These are phyloP conservation scores for Xylota segnis DNA, from an alignment of 2,888 invertebrate species.

Conservation along the genomic window DNA sequence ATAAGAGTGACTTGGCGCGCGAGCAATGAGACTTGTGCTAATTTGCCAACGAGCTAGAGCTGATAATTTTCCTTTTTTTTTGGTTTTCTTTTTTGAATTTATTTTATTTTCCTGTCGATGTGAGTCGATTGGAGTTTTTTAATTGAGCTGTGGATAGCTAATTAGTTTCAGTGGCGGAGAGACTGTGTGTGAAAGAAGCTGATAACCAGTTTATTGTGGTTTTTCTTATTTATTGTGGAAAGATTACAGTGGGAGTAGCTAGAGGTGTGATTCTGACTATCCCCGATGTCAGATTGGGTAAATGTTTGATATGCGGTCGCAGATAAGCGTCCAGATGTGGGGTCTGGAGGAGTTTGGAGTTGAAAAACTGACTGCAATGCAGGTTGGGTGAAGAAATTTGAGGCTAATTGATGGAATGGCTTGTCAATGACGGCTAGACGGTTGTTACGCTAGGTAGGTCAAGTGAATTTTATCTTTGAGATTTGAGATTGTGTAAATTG, in stretches of 20 bases:
- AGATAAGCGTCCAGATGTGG: conserved; percentile 49
- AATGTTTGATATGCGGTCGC: conserved; percentile 53
- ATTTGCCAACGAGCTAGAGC: conserved; percentile 63
- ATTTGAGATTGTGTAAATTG: not conserved
- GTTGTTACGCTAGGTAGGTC: not conserved
- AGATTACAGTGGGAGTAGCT: conserved; percentile 58
- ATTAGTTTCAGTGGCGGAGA: conserved; percentile 31
- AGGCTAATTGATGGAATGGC: conserved; percentile 17
- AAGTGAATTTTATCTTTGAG: not conserved
- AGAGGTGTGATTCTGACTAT: conserved; percentile 68
- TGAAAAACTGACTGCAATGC: not conserved
- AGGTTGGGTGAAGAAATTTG: conserved; percentile 1
- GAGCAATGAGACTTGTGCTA: conserved; percentile 64
- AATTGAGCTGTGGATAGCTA: conserved; percentile 53
- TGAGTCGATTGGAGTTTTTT: conserved; percentile 37
- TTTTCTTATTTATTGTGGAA: conserved; percentile 19
- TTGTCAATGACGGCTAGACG: not conserved
- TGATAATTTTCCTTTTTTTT: conserved; percentile 38
- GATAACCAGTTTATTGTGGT: conserved; percentile 39
- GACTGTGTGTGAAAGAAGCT: conserved; percentile 20
- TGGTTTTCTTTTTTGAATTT: not conserved
- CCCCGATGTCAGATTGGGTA: conserved; percentile 64
- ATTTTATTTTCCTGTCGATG: conserved; percentile 27
- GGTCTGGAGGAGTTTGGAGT: conserved; percentile 15
- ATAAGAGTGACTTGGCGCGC: conserved; percentile 68